Evolutionary conservation across 2,113 vertebrate genomes (phyloP).

Genomic region (Eira barbara): DNA sequence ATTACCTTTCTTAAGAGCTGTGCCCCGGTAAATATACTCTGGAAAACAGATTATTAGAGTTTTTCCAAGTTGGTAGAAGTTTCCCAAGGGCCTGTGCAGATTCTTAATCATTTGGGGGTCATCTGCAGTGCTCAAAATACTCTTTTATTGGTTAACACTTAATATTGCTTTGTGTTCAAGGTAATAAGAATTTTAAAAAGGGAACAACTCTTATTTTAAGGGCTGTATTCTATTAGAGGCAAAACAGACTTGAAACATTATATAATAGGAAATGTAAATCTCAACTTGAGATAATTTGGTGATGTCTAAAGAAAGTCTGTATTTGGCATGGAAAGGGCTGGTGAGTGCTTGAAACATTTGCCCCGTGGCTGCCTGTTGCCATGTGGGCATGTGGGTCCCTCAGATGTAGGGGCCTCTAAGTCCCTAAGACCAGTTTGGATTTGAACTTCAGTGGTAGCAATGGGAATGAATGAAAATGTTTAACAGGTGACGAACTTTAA

Average conservation of each 20-base stretch:
- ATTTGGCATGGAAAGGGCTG: neutral
- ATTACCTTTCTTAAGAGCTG: neutral
- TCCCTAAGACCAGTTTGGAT: neutral
- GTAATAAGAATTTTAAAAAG: neutral
- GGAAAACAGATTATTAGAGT: neutral
- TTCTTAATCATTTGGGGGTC: neutral
- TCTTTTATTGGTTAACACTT: neutral
- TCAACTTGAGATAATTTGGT: neutral
- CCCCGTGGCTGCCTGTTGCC: neutral
- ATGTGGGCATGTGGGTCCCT: neutral
- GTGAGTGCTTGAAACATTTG: neutral
- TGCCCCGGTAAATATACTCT: neutral
- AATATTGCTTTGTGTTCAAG: neutral
- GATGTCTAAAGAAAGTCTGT: neutral
- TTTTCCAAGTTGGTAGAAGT: neutral
- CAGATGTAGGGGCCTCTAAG: too few species aligned
- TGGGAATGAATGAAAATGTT: neutral
- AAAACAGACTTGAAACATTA: neutral
- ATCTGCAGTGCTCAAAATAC: neutral
- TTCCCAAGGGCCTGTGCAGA: neutral
- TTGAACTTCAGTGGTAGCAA: neutral
- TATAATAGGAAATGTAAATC: neutral
- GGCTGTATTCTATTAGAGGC: neutral
- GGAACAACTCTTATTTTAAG: neutral
- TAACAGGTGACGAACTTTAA: neutral